Evolutionary conservation across 2,888 invertebrate species (phyloP).

Genomic region (Tenthredo amoena): DNA sequence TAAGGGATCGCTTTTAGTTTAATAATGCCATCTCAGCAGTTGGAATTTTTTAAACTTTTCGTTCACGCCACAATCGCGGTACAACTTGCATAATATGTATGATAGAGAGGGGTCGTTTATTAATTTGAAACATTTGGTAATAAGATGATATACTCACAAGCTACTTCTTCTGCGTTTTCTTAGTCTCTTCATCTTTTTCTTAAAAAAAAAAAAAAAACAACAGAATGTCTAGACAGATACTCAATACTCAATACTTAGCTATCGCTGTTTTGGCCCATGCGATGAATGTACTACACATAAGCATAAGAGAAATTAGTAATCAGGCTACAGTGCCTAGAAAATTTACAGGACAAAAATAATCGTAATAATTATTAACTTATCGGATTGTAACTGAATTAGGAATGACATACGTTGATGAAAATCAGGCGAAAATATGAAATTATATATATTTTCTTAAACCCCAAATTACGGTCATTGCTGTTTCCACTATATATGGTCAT

Average conservation of each 20-base stretch:
- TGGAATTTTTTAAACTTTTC: not conserved
- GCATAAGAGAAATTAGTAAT: not conserved
- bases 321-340: not conserved
- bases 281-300: conserved; percentile 8
- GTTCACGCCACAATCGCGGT: not conserved
- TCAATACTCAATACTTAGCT: not conserved
- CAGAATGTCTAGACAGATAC: conserved; percentile 1
- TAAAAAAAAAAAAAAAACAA: not conserved
- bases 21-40: not conserved
- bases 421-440: not conserved
- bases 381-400: not conserved
- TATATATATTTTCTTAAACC: not conserved
- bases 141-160: not conserved
- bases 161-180: not conserved
- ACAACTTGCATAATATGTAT: not conserved
- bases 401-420: not conserved
- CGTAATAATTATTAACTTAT: not conserved
- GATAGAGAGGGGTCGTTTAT: conserved; percentile 14
- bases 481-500: not conserved
- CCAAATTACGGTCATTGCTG: not conserved
- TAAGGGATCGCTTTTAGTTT: not conserved
- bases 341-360: conserved; percentile 3
- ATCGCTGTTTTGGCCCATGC: not conserved
- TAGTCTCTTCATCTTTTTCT: not conserved
- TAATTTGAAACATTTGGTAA: conserved; percentile 6